Conservation (phyloP, 2,797 vertebrate species). For the Pelochelys cantorii region DNA sequence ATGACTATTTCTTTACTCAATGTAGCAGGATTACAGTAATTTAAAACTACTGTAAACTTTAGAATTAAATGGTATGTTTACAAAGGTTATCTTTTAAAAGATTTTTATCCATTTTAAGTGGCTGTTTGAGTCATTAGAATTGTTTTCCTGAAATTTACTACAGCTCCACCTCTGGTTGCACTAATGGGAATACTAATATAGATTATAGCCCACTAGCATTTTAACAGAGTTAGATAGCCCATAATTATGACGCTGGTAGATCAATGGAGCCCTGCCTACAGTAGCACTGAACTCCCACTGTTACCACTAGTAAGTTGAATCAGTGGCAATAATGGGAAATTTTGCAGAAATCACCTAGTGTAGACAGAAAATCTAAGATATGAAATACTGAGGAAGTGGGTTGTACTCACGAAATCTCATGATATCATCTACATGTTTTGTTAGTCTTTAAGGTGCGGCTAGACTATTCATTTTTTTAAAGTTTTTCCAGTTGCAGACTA, state of each 20-base stretch:
- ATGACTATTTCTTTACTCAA: constrained; percentile 58
- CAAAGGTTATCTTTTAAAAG: constrained; percentile 64
- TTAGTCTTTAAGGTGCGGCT: too few species aligned
- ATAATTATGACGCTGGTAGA: background rate
- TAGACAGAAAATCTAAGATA: background rate
- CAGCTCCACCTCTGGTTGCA: background rate
- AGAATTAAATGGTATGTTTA: constrained; percentile 73
- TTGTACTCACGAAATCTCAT: too few species aligned
- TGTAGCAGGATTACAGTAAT: constrained; percentile 69
- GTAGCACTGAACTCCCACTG: background rate
- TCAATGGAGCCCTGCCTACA: background rate
- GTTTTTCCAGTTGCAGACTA: too few species aligned
- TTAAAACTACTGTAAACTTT: constrained; percentile 67
- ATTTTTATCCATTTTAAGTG: constrained; percentile 38
- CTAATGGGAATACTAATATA: background rate
- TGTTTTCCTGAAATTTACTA: background rate
- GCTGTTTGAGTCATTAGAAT: constrained; percentile 34
- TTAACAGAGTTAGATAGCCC: background rate
- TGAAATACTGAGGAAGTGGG: background rate
- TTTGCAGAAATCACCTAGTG: background rate
- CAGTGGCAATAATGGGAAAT: fast-evolving
- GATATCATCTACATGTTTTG: too few species aligned
- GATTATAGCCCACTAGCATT: background rate
- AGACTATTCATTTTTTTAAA: too few species aligned
- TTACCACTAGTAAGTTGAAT: background rate